Evolutionary conservation across 2,113 vertebrate genomes (phyloP), one percentile per base, ranked within the genome.

Genomic region (Chaenogobius annularis): DNA sequence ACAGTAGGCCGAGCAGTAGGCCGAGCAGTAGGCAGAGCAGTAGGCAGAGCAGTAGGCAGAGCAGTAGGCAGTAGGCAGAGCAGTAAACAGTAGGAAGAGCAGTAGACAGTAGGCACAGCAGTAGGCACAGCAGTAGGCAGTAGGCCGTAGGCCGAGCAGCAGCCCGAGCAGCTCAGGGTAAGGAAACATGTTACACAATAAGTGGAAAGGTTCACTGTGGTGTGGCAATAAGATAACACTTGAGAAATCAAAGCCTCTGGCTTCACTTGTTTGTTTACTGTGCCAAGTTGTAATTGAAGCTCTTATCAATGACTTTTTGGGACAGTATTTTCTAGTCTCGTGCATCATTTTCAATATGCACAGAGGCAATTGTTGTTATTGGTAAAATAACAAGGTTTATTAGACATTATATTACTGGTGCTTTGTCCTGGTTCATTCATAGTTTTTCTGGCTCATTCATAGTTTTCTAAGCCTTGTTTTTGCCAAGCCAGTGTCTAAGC

Each of bases 81-180:
- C n/a, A n/a, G n/a, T n/a, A n/a, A n/a, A n/a, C n/a, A n/a, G n/a
- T n/a, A n/a, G n/a, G n/a, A n/a, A n/a, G n/a, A n/a, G n/a, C n/a
- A n/a, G n/a, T n/a, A n/a, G n/a, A n/a, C 26, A 8, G 70, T 77
- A 79, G 73, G 80, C 67, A 50, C n/a, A 66, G 65, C 62, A 70
- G 12, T 31, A 26, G 40, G 63, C 56, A 31, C 14, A 9, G 58
- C 55, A 23, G 23, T 11, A 59, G 20, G 37, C 37, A 40, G n/a
- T n/a, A n/a, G n/a, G n/a, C n/a, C n/a, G n/a, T n/a, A n/a, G n/a
- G n/a, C n/a, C n/a, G n/a, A n/a, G n/a, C n/a, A n/a, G n/a, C n/a
- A n/a, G n/a, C n/a, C n/a, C n/a, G 37, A 40, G 37, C 37, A 40
- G 8, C 37, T 0, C 37, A 31, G 22, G 11, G 23, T 14, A 12